Evolutionary conservation across 2,797 vertebrate species (phyloP).

Genomic region (Cirrhinus mrigala): DNA sequence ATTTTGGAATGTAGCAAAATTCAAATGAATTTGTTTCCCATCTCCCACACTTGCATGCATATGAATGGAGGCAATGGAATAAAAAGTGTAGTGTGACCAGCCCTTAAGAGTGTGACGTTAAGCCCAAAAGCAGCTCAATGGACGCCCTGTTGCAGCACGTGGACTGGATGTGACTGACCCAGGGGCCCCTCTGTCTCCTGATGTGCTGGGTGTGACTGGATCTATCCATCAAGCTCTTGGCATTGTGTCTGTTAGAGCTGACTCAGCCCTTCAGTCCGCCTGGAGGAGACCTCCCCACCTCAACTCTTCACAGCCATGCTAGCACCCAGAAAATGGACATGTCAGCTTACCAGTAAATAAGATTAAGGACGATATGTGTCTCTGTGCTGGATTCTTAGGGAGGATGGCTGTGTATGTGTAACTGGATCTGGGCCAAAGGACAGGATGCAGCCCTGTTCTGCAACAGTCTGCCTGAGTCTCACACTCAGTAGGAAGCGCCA

Average conservation of each 20-base stretch:
- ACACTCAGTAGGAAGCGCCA: constrained; percentile 25
- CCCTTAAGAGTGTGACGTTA: background rate
- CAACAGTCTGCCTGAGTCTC: constrained; percentile 18
- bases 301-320: constrained; percentile 15
- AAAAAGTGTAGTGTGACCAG: background rate
- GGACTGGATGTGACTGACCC: constrained; percentile 10
- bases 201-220: constrained; percentile 35
- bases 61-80: background rate
- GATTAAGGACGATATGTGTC: constrained; percentile 35
- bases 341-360: constrained; percentile 50
- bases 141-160: background rate
- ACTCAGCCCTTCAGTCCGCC: constrained; percentile 34
- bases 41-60: background rate
- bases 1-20: background rate
- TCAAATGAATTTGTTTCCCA: background rate
- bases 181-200: constrained; percentile 21
- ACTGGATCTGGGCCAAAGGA: constrained; percentile 34
- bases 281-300: constrained; percentile 33
- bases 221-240: constrained; percentile 41
- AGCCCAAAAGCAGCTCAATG: constrained; percentile 3
- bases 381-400: constrained; percentile 6
- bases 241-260: constrained; percentile 37
- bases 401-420: constrained; percentile 21
- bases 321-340: constrained; percentile 27
- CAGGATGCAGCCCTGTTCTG: constrained; percentile 38